Evolutionary conservation across 2,113 vertebrate genomes (phyloP).

Genomic region (Pseudonaja textilis): DNA sequence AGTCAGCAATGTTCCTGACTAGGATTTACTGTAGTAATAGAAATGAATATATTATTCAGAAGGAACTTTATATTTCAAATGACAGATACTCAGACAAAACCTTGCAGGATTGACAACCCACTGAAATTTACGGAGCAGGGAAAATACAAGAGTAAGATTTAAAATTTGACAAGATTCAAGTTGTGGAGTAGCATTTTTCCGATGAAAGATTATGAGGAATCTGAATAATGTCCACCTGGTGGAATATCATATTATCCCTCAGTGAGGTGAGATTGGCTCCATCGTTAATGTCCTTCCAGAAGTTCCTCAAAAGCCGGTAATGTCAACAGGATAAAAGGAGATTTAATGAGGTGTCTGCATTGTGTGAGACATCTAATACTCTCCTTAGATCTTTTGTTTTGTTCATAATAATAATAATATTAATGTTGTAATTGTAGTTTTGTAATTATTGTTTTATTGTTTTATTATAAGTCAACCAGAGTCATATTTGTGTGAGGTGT

Average conservation of each 20-base stretch:
- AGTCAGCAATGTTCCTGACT: not conserved
- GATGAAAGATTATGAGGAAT: not conserved
- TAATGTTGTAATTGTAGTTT: not conserved
- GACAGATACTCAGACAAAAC: not conserved
- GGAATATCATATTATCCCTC: not conserved
- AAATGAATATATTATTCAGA: not conserved
- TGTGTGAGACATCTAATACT: not conserved
- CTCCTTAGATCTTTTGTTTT: not conserved
- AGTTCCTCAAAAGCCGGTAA: not conserved
- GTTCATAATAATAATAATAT: not conserved
- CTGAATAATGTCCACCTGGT: not conserved
- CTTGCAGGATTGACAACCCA: not conserved
- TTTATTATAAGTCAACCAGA: not conserved
- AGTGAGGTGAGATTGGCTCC: not conserved
- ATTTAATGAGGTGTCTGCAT: not conserved
- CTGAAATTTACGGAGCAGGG: not conserved
- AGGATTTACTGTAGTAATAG: not conserved
- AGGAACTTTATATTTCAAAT: not conserved
- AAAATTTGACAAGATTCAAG: not conserved
- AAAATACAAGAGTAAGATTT: not conserved
- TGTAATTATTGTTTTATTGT: not conserved
- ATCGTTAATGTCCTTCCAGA: not conserved
- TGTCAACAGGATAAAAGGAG: not conserved
- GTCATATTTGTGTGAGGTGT: not conserved
- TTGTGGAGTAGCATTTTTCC: not conserved